A percentile compares a stretch with the other conserved stretches of the same genome.
These are phyloP conservation scores for Leptodactylus fallax DNA, from an alignment of 2,797 vertebrate species.

Conservation along the genomic window DNA sequence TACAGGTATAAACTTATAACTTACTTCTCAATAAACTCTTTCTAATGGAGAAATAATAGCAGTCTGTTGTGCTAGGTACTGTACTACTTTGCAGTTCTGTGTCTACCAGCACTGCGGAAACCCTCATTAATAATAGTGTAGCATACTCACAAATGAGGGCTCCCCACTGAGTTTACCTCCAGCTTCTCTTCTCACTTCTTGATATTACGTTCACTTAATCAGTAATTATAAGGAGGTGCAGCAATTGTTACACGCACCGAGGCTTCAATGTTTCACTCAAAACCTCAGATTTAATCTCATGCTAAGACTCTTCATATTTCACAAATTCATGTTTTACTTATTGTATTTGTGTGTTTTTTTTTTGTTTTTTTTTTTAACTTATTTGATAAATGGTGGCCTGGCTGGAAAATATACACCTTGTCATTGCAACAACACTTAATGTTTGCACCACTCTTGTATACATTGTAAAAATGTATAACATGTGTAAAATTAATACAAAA, in stretches of 20 bases:
- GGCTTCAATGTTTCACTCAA: conserved; percentile 24
- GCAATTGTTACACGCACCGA: conserved; percentile 40
- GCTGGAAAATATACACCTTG: neutral
- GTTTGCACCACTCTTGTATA: neutral
- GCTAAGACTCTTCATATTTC: neutral
- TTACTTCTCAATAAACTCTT: neutral
- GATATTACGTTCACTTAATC: conserved; percentile 56
- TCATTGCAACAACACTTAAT: neutral
- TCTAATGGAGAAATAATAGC: neutral
- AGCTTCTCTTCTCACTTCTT: conserved; percentile 50
- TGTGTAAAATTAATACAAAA: neutral
- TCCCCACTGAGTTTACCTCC: conserved; percentile 52
- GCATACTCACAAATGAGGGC: conserved; percentile 39
- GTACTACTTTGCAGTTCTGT: conserved; percentile 19
- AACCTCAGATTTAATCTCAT: neutral
- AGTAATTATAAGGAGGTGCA: conserved; percentile 52
- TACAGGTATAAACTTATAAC: too few relatives aligned
- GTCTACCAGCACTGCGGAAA: conserved; percentile 19
- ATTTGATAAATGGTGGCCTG: neutral
- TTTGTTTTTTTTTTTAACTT: neutral
- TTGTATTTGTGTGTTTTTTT: neutral
- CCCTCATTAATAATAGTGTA: conserved; percentile 46
- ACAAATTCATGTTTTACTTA: neutral
- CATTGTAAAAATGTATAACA: neutral
- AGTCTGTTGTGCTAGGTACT: neutral